Conservation (phyloP, 2,113 vertebrate genomes). For the Girardinichthys multiradiatus region DNA sequence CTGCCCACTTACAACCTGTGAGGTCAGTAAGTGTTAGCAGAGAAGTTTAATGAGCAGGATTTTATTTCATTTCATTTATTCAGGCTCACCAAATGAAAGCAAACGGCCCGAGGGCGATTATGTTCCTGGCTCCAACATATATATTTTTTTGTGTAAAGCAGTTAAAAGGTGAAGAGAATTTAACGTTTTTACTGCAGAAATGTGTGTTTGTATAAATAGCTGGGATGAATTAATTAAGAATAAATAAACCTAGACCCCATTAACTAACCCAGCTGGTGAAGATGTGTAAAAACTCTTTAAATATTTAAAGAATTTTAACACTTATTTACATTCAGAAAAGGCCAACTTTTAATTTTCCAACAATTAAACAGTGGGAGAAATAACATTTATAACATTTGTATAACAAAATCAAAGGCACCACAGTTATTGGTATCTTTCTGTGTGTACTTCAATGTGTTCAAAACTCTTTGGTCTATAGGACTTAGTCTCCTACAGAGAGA, state of each 20-base stretch:
- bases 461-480: background rate
- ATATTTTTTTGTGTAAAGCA: conserved; percentile 27
- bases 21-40: conserved; percentile 31
- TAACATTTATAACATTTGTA: too few relatives aligned
- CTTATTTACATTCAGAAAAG: too few relatives aligned
- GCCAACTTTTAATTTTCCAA: too few relatives aligned
- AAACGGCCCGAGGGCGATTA: conserved; percentile 24
- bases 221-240: background rate
- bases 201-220: background rate
- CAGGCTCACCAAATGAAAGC: conserved; percentile 17
- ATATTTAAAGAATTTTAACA: too few relatives aligned
- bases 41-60: conserved; percentile 51
- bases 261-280: background rate
- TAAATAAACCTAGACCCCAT: background rate
- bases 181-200: conserved; percentile 5
- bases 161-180: conserved; percentile 9
- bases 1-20: conserved; percentile 40
- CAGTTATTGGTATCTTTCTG: background rate
- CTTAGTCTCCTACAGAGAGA: background rate
- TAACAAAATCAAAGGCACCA: background rate
- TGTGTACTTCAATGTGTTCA: background rate
- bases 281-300: background rate
- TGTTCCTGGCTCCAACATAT: conserved; percentile 32
- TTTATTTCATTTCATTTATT: conserved; percentile 35
- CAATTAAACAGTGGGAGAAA: too few relatives aligned